Evolutionary conservation across 2,797 vertebrate species (phyloP), one percentile per base, ranked within the genome.

Genomic region (Euthynnus affinis): DNA sequence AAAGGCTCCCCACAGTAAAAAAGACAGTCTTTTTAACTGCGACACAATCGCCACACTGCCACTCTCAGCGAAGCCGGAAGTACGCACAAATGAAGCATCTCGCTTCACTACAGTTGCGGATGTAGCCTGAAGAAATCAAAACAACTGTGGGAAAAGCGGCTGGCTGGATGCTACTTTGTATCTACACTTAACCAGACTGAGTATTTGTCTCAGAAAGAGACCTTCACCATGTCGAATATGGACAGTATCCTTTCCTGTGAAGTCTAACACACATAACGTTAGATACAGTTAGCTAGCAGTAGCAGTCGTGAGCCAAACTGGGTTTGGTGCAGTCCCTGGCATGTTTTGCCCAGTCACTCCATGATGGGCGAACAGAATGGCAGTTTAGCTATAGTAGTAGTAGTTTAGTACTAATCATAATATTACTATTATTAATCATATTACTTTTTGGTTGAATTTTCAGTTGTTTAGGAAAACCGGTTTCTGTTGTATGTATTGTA

Each of bases 221-320:
- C 49, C n/a, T 29, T 46, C 73, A 40, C 22, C 79, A 88, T 91
- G 90, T 90, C 93, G 67, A 91, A 76, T 5, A 89, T 92, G 91
- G 93, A 94, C 37, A 93, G 90, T 91, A 92, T 93, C 92, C 89
- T 92, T 91, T 87, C 18, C n/a, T 66, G 37, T 55, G 61, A 20
- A 3, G 49, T 48, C 18, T 25, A 32, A 71, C 27, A 22, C 68
- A 9, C 15, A 51, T 58, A 46, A 55, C 42, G 49, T 34, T 32
- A 12, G 14, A 29, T 57, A 52, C 52, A 9, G 49, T 62, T 68
- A n/a, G 29, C 27, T 23, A 2, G 66, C 71, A 67, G 57, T 14
- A 70, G 57, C 32, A 32, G 70, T 9, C 64, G 80, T 71, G 71
- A 75, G 27, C 34, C 55, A 34, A 23, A 0, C 3, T 23, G 18